phyloP scores from a whole-genome alignment of 2,888 invertebrate genomes.

The Coremacera marginata region DNA sequence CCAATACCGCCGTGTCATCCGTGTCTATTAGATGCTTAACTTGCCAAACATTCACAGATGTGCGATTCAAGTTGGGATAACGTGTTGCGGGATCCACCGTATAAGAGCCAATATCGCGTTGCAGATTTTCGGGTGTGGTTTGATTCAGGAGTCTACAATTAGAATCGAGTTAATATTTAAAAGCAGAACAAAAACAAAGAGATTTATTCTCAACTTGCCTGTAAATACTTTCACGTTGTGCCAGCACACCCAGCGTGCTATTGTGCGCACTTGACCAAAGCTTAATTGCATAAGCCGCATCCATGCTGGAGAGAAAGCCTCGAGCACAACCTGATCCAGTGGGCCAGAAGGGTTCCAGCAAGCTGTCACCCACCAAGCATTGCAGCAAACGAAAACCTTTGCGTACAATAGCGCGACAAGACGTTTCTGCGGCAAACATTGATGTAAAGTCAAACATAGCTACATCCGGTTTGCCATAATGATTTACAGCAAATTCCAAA shows the following conservation, averaged over 20 bases:
- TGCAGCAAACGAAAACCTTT: conserved; percentile 86
- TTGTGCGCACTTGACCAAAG: conserved; percentile 81
- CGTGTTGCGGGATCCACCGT: conserved; percentile 89
- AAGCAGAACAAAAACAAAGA: not conserved
- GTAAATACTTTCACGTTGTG: conserved; percentile 95
- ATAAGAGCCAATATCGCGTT: conserved; percentile 88
- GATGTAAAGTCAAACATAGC: conserved; percentile 99
- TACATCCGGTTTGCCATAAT: conserved; percentile 96
- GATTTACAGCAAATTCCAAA: conserved; percentile 96
- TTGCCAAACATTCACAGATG: conserved; percentile 82
- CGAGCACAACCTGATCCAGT: conserved; percentile 98
- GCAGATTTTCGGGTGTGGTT: conserved; percentile 96
- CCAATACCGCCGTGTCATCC: conserved; percentile 76
- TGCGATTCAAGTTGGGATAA: conserved; percentile 85
- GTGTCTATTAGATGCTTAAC: conserved; percentile 80
- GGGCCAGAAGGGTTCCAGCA: conserved; percentile 99
- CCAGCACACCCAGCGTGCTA: conserved; percentile 81
- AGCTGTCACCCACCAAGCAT: conserved; percentile 94
- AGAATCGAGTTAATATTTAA: not conserved
- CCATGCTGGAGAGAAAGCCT: conserved; percentile 95
- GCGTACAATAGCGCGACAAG: conserved; percentile 82
- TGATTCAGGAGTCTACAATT: conserved; percentile 76
- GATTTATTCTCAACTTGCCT: conserved; percentile 69
- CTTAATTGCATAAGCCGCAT: conserved; percentile 95
- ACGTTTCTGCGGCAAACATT: conserved; percentile 97